Percentiles rank a stretch among this genome's conserved stretches.
These are phyloP conservation scores for Lutjanus campechanus DNA, from an alignment of 2,797 vertebrate genomes.

Conservation along the genomic window DNA sequence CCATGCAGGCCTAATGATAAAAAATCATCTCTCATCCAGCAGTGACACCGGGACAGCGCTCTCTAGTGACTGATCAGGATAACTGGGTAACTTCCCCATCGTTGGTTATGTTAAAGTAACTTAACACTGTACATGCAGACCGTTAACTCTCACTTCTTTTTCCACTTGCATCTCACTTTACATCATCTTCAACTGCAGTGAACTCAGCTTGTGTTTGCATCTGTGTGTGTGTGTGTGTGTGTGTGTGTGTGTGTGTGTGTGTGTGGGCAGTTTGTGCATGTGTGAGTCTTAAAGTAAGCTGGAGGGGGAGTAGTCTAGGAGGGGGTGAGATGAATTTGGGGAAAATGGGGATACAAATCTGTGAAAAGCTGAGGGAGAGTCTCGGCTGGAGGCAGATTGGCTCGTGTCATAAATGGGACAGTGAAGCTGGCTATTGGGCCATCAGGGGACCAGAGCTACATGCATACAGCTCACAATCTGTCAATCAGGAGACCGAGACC, in stretches of 20 bases:
- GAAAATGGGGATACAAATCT: slow-evolving; percentile 86
- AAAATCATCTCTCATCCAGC: background rate
- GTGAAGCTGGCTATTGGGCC: slow-evolving; percentile 76
- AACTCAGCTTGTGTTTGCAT: slow-evolving; percentile 49
- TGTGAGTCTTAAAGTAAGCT: slow-evolving; percentile 70
- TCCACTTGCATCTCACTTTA: slow-evolving; percentile 69
- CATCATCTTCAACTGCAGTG: slow-evolving; percentile 67
- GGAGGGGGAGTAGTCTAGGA: slow-evolving; percentile 40
- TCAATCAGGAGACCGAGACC: slow-evolving; percentile 86
- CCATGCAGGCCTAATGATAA: slow-evolving; percentile 2
- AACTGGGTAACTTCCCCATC: background rate
- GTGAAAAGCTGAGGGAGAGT: slow-evolving; percentile 84
- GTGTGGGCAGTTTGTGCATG: slow-evolving; percentile 45
- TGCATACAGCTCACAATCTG: slow-evolving; percentile 81
- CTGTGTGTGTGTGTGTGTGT: slow-evolving; percentile 13
- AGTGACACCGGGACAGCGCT: slow-evolving; percentile 62
- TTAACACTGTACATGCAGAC: slow-evolving; percentile 32
- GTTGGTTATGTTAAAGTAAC: slow-evolving; percentile 31
- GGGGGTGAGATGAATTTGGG: slow-evolving; percentile 85
- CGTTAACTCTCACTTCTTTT: slow-evolving; percentile 46
- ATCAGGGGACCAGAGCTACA: slow-evolving; percentile 74
- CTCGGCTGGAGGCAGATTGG: slow-evolving; percentile 87
- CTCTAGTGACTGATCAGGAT: slow-evolving; percentile 68
- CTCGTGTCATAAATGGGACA: slow-evolving; percentile 83
- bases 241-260: slow-evolving; percentile 22